Evolutionary conservation across 2,113 vertebrate species (phyloP).

Genomic region (Prinia subflava): DNA sequence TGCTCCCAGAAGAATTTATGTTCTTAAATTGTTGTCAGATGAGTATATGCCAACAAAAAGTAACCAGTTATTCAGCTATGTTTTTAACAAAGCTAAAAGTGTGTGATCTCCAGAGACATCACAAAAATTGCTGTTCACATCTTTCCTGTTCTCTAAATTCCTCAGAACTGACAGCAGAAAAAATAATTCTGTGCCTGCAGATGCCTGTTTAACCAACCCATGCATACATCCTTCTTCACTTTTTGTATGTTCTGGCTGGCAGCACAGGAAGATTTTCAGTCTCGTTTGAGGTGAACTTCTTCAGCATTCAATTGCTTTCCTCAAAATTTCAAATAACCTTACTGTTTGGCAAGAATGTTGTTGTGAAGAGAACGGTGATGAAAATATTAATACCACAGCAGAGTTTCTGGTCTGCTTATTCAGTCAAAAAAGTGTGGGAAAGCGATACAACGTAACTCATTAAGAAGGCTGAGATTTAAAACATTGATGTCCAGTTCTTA

Average conservation of each 20-base stretch:
- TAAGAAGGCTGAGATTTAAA: not conserved
- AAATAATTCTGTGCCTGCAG: not conserved
- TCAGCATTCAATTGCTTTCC: not conserved
- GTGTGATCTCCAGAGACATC: conserved; percentile 37
- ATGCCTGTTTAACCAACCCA: not conserved
- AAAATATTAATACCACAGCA: not conserved
- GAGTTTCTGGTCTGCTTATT: not conserved
- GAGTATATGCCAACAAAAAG: conserved; percentile 23
- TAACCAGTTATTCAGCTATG: conserved; percentile 11
- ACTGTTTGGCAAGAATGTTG: not conserved
- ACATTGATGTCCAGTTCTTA: not conserved
- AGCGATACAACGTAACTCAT: not conserved
- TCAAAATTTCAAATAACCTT: not conserved
- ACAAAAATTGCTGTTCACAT: not conserved
- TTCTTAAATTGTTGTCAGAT: conserved; percentile 57
- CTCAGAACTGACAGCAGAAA: not conserved
- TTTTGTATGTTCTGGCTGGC: not conserved
- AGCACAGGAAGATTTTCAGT: not conserved
- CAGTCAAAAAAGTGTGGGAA: not conserved
- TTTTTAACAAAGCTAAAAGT: conserved; percentile 47
- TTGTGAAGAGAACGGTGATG: not conserved
- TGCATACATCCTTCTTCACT: not conserved
- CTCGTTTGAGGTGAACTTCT: not conserved
- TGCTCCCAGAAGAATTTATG: conserved; percentile 49
- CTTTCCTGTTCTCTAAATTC: not conserved